These are phyloP conservation scores for Calameuta filiformis DNA, from an alignment of 2,888 invertebrate genomes.

Conservation along the genomic window DNA sequence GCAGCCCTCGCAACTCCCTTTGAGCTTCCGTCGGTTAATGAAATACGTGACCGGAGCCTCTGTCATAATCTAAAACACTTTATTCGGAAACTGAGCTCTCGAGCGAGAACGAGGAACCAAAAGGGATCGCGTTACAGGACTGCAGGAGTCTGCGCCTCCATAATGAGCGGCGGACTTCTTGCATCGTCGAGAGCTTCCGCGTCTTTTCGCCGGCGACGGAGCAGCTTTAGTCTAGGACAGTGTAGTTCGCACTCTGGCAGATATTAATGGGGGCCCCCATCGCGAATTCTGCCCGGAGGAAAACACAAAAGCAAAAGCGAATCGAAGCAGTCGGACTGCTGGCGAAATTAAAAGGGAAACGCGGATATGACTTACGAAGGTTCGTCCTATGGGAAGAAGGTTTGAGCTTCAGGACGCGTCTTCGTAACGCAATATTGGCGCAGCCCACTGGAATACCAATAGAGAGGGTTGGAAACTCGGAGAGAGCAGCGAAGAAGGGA, in stretches of 20 bases:
- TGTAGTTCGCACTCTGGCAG: too few relatives aligned
- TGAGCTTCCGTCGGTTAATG: conserved; percentile 58
- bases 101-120: conserved; percentile 13
- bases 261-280: too few relatives aligned
- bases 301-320: background rate
- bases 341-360: conserved; percentile 55
- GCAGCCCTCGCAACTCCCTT: too few relatives aligned
- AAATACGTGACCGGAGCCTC: conserved; percentile 65
- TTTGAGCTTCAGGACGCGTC: conserved; percentile 60
- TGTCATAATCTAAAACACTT: conserved; percentile 66
- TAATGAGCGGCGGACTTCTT: conserved; percentile 12
- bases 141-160: conserved; percentile 10
- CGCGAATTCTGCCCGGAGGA: too few relatives aligned
- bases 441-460: conserved; percentile 60
- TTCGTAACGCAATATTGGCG: conserved; percentile 65
- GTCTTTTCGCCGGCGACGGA: too few relatives aligned
- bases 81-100: conserved; percentile 46
- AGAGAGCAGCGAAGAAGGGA: conserved; percentile 13
- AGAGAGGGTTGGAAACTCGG: conserved; percentile 27
- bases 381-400: conserved; percentile 19
- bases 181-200: too few relatives aligned
- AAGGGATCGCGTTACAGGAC: background rate
- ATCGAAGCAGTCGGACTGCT: conserved; percentile 10
- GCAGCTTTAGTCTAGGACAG: too few relatives aligned
- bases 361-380: conserved; percentile 55